These are phyloP conservation scores for Rhipidura dahli DNA, from an alignment of 2,113 vertebrate genomes.

Conservation along the genomic window DNA sequence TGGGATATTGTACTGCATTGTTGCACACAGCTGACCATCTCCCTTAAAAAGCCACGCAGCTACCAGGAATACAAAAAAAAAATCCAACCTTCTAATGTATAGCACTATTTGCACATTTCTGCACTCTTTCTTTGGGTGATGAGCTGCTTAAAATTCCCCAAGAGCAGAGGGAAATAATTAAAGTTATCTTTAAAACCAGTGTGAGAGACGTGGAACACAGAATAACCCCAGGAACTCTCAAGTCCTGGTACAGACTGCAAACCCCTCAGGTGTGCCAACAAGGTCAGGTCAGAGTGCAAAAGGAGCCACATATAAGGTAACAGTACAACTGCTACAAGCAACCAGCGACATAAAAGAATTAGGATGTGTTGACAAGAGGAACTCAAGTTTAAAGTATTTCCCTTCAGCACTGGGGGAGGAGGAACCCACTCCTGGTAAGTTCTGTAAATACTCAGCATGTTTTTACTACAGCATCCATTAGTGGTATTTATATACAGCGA, in stretches of 20 bases:
- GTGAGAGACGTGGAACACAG: fast-evolving
- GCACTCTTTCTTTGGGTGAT: background rate
- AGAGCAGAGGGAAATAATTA: background rate
- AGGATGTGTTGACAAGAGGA: constrained; percentile 17
- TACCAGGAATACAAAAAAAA: background rate
- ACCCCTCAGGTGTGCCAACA: background rate
- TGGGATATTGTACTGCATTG: background rate
- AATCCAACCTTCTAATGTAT: background rate
- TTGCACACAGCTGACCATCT: background rate
- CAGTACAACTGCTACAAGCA: background rate
- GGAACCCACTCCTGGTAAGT: background rate
- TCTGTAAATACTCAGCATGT: background rate
- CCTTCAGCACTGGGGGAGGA: background rate
- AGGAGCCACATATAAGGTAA: background rate
- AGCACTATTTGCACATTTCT: background rate
- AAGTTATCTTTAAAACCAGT: background rate
- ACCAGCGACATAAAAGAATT: background rate
- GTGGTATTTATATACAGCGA: background rate
- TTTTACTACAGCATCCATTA: background rate
- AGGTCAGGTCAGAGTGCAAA: background rate
- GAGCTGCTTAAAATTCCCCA: background rate
- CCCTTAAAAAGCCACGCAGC: background rate
- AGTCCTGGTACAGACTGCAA: background rate
- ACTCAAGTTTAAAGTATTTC: background rate
- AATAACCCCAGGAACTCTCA: background rate